Conservation (phyloP, 1,140 invertebrate genomes). For the Octopus bimaculoides region DNA sequence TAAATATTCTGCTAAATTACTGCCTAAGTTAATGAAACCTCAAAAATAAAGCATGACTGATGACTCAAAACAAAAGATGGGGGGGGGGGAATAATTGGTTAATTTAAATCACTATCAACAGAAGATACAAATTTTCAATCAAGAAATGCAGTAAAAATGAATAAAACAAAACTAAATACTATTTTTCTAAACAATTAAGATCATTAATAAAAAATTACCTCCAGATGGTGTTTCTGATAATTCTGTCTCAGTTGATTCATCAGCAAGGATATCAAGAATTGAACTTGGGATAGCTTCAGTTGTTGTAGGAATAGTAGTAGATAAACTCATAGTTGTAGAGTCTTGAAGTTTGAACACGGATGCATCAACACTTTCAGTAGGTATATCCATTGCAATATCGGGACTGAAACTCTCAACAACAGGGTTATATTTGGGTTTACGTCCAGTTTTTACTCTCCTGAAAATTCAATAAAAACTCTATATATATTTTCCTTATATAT, state of each 20-base stretch:
- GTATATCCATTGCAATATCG: conserved; percentile 2
- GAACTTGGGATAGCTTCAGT: not conserved
- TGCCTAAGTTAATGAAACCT: no score
- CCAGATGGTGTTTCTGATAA: conserved; percentile 1
- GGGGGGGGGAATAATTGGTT: no score
- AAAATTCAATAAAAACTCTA: no score
- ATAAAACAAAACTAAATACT: no score
- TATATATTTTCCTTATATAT: no score
- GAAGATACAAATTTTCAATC: no score
- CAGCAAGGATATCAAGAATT: conserved; percentile 1
- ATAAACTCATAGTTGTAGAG: not conserved
- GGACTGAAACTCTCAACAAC: not conserved
- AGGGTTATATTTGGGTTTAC: not conserved
- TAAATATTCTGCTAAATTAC: no score
- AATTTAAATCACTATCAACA: no score
- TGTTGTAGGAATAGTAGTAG: not conserved
- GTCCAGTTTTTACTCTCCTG: not conserved
- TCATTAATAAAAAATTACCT: not conserved
- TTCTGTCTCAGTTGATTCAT: conserved; percentile 10
- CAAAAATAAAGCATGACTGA: no score
- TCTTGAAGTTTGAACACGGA: conserved; percentile 2
- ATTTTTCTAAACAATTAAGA: no score
- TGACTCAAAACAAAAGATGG: no score
- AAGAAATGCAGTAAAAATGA: no score
- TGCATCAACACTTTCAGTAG: not conserved